Base-by-base conservation (phyloP, 2,888 invertebrate species). In the Erynnis tages region DNA sequence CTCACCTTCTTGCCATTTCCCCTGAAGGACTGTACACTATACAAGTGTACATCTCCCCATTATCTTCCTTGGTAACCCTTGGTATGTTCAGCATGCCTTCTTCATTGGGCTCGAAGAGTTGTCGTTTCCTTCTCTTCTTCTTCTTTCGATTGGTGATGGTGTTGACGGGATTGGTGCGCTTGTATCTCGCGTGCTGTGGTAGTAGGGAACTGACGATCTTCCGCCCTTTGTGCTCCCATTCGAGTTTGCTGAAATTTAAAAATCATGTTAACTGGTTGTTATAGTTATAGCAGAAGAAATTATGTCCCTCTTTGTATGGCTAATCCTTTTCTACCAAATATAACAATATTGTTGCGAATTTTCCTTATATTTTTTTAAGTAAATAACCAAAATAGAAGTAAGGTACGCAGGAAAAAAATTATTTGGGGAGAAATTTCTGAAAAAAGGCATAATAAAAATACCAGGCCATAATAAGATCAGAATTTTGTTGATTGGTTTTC, bases 41-140 rank as follows among this genome's bases (percentile, higher is more conserved):
- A 81, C 96, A 96, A n/a, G 94, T 94, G 76, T 95, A 96, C 47
- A 91, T 91, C 45, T 95, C 96, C 27, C 94, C 93, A 75, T 95
- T 95, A 47, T 93, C 91, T 38, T 84, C 84, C 37, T 93, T 92
- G 57, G 91, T 83, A 11, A 93, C 83, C 63, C 88, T 90, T 48
- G 90, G 90, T 71, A 93, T 91, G 61, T 89, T 90, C 57, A 93
- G 69, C 29, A 92, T 87, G 1, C 93, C 93, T 37, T 92, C 85
- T 64, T 86, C 85, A 25, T 73, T 79, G 0, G 77, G 69, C 32
- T 83, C 82, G 46, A 77, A 78, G 0, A 85, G 58, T 47, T 87
- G 82, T 53, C 86, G 65, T 74, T 79, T 84, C 53, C 68, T 77
- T 17, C 43, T 27, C 23, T 82, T 70, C 67, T 77, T 56, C 67